Conservation (phyloP, 2,888 invertebrate genomes). For the Agriopis marginaria region DNA sequence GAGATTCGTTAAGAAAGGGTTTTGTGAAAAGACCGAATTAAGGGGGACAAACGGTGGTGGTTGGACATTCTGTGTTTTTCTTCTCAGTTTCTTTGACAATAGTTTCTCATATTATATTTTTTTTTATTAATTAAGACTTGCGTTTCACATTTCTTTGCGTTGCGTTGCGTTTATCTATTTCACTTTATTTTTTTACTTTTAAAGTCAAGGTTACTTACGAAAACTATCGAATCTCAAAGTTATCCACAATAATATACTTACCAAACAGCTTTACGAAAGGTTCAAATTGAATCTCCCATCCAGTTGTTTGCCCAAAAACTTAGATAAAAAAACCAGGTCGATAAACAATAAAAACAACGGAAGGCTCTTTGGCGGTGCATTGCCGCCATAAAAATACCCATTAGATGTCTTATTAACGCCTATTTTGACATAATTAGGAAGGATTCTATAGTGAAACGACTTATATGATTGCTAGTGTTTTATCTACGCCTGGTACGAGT, state of each 20-base stretch:
- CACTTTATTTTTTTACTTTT: background rate
- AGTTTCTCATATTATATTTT: too few relatives aligned
- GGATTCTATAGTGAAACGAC: slow-evolving; percentile 72
- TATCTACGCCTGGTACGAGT: slow-evolving; percentile 43
- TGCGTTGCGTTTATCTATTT: too few relatives aligned
- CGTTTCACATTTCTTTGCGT: too few relatives aligned
- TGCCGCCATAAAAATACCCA: slow-evolving; percentile 76
- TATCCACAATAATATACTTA: slow-evolving; percentile 6
- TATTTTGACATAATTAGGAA: slow-evolving; percentile 85
- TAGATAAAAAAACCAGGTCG: slow-evolving; percentile 77
- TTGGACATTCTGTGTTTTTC: too few relatives aligned
- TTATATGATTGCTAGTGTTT: slow-evolving; percentile 75
- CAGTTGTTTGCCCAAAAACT: slow-evolving; percentile 80
- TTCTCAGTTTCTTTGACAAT: too few relatives aligned
- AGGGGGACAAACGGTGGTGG: too few relatives aligned
- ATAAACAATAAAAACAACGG: slow-evolving; percentile 72
- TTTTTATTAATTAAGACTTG: too few relatives aligned
- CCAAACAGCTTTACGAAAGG: slow-evolving; percentile 43
- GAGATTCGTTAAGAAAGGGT: too few relatives aligned
- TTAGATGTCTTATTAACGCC: slow-evolving; percentile 85
- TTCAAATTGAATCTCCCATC: slow-evolving; percentile 62
- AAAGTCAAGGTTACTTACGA: background rate
- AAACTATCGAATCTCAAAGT: background rate
- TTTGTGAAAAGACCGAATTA: too few relatives aligned
- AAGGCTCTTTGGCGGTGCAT: slow-evolving; percentile 78